A percentile compares a stretch with the other conserved stretches of the same genome.
Evolutionary conservation across 2,113 vertebrate genomes (phyloP).

Genomic region (Erpornis zantholeuca): DNA sequence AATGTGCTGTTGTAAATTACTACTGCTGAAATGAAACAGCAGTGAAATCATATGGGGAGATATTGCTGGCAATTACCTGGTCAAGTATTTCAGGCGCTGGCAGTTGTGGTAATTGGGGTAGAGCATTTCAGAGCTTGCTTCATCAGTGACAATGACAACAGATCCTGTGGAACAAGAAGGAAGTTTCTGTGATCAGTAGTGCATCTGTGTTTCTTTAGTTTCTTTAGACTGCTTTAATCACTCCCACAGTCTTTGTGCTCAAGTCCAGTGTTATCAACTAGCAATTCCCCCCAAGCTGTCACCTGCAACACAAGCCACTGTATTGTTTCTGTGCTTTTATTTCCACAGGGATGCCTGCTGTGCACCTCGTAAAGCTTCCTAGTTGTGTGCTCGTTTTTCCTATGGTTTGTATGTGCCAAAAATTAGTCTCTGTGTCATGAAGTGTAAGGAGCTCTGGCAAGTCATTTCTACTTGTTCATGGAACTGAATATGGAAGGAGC

Average conservation of each 20-base stretch:
- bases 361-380: neutral
- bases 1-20: neutral
- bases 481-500: neutral
- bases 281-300: neutral
- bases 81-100: constrained; percentile 74
- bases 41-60: neutral
- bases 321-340: neutral
- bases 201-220: neutral
- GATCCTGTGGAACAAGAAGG: constrained; percentile 67
- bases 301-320: neutral
- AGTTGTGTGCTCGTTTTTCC: neutral
- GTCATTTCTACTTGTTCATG: neutral
- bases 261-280: neutral
- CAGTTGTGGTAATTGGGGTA: constrained; percentile 90
- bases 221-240: neutral
- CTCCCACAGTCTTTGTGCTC: neutral
- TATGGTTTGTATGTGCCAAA: neutral
- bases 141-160: constrained; percentile 81
- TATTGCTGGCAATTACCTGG: constrained; percentile 70
- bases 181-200: neutral
- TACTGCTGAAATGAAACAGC: neutral
- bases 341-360: neutral
- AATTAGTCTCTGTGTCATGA: neutral
- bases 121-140: constrained; percentile 85
- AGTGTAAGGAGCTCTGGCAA: neutral